Percentiles rank a stretch among this genome's conserved stretches.
Conservation (phyloP, 2,888 invertebrate species). For the Pinctada fucata region DNA sequence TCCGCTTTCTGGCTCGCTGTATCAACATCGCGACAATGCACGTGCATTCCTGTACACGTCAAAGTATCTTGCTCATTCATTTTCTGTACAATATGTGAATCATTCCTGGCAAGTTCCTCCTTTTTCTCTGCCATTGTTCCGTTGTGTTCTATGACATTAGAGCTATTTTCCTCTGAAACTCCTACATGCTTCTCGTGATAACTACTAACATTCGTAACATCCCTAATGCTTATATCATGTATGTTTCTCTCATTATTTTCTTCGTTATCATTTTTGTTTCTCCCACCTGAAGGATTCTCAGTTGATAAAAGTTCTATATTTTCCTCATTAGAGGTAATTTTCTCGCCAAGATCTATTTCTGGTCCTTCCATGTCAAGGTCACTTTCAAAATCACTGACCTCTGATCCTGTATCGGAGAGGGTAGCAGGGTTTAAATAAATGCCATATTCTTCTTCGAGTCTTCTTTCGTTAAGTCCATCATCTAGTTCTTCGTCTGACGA, state of each 20-base stretch:
- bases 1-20: no score
- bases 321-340: neutral
- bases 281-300: no score
- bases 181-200: no score
- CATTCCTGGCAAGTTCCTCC: neutral
- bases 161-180: no score
- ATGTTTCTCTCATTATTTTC: no score
- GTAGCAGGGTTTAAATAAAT: conserved; percentile 22
- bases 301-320: no score
- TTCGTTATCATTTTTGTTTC: no score
- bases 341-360: neutral
- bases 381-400: conserved; percentile 31
- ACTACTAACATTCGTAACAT: no score
- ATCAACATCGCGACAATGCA: no score
- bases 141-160: no score
- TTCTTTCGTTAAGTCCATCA: conserved; percentile 8
- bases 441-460: neutral
- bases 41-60: neutral
- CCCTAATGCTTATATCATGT: no score
- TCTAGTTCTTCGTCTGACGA: neutral
- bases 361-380: conserved; percentile 12
- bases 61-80: neutral
- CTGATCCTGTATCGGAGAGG: conserved; percentile 25
- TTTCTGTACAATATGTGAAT: neutral
- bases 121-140: neutral